phyloP scores from a whole-genome alignment of 2,113 vertebrate species.

The Eonycteris spelaea region DNA sequence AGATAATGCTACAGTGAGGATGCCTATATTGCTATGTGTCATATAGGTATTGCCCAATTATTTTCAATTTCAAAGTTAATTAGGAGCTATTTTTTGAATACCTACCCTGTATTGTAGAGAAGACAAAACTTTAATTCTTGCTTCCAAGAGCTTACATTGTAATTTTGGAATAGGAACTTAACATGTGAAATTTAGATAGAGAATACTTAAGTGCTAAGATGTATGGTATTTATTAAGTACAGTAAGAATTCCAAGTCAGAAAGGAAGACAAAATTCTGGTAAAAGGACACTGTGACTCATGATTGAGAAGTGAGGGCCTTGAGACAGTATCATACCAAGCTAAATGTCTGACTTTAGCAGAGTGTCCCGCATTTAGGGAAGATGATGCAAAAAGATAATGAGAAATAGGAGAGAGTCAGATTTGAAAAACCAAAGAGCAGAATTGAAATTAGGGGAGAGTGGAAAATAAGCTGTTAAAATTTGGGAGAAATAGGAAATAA shows the following conservation, averaged over 20 bases:
- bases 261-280: constrained; percentile 7
- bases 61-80: not conserved
- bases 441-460: not conserved
- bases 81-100: not conserved
- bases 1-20: not conserved
- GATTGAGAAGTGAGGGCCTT: not conserved
- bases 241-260: constrained; percentile 21
- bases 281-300: not conserved
- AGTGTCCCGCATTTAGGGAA: not conserved
- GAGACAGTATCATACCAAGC: not conserved
- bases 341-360: not conserved
- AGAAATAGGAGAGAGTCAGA: not conserved
- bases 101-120: not conserved
- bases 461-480: not conserved
- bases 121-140: constrained; percentile 5
- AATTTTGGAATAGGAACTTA: not conserved
- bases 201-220: not conserved
- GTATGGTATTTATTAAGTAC: not conserved
- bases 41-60: not conserved
- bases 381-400: not conserved
- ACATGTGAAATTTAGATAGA: not conserved
- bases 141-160: not conserved
- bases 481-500: constrained; percentile 1
- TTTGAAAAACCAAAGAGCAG: constrained; percentile 4
- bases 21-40: not conserved